Conservation (phyloP, 2,113 vertebrate genomes). For the Sebastes fasciatus region DNA sequence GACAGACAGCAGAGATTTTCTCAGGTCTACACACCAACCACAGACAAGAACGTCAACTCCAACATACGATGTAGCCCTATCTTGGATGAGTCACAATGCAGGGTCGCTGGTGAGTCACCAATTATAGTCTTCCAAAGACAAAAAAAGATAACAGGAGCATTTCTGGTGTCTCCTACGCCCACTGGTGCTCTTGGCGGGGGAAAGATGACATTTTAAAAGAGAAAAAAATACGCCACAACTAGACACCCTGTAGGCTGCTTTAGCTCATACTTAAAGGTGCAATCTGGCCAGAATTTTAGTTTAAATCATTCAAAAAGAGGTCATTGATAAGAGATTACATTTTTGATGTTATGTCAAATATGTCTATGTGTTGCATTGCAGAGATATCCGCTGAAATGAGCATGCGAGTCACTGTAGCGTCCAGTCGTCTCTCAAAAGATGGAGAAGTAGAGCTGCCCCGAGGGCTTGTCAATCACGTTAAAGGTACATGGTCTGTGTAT, state of each 20-base stretch:
- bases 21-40: neutral
- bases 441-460: no score
- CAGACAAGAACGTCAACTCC: neutral
- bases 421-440: no score
- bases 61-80: neutral
- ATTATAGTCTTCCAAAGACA: slow-evolving; percentile 7
- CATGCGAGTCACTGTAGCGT: no score
- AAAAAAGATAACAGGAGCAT: slow-evolving; percentile 5
- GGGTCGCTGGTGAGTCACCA: slow-evolving; percentile 42
- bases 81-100: slow-evolving; percentile 50
- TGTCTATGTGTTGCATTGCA: no score
- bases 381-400: no score
- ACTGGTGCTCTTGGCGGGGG: neutral
- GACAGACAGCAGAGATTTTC: slow-evolving; percentile 14
- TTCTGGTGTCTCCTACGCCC: slow-evolving; percentile 17
- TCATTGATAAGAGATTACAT: no score
- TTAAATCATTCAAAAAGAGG: neutral
- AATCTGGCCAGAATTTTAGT: neutral
- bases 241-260: neutral
- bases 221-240: neutral
- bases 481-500: no score
- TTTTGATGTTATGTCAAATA: no score
- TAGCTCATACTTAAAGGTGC: neutral
- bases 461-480: no score
- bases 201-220: neutral